phyloP scores from a whole-genome alignment of 1,140 invertebrate genomes.

The Drosophila nikananu region DNA sequence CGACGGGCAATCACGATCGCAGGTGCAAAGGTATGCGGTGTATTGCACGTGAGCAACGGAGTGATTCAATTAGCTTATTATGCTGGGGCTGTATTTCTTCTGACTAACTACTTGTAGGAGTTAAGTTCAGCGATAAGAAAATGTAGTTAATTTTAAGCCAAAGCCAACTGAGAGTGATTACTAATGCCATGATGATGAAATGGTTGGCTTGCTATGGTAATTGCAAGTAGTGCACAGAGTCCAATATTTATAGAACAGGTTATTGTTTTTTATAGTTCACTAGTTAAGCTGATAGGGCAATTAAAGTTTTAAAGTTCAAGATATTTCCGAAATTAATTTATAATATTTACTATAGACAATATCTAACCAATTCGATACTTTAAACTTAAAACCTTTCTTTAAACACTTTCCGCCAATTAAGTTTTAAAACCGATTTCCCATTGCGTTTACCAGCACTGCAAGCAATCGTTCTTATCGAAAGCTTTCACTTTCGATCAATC shows the following conservation, averaged over 20 bases:
- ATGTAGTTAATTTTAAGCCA: constrained; percentile 1
- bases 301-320: not conserved
- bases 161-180: not conserved
- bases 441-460: constrained; percentile 5
- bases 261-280: not conserved
- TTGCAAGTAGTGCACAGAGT: not conserved
- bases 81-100: constrained; percentile 1
- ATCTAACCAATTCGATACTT: too few relatives aligned
- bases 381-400: not conserved
- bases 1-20: constrained; percentile 11
- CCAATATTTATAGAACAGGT: not conserved
- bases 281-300: not conserved
- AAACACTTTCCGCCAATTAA: not conserved
- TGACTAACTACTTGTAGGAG: constrained; percentile 4
- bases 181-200: not conserved
- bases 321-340: not conserved
- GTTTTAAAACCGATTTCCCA: not conserved
- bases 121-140: constrained; percentile 3
- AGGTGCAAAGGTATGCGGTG: constrained; percentile 26
- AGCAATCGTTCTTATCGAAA: constrained; percentile 1
- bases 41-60: constrained; percentile 11
- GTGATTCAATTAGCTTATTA: constrained; percentile 27
- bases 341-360: not conserved
- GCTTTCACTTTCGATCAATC: not conserved
- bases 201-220: constrained; percentile 2